A percentile compares a stretch with the other conserved stretches of the same genome.
These are phyloP conservation scores for Dastarcus helophoroides DNA, from an alignment of 2,888 invertebrate genomes.

Conservation along the genomic window DNA sequence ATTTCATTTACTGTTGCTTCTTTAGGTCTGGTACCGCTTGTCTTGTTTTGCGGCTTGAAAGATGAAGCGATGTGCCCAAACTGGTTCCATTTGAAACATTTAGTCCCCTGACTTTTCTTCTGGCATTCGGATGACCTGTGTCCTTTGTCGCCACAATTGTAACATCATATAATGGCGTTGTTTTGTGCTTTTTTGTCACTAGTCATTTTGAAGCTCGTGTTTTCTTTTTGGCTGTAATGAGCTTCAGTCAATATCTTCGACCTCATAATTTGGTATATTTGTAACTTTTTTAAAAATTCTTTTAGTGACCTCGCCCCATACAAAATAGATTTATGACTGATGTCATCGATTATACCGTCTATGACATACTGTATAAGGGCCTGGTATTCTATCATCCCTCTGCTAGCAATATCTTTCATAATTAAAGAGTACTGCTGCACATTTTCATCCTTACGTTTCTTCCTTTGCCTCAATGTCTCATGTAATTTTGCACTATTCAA, in stretches of 20 bases:
- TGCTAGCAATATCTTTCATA: slow-evolving; percentile 27
- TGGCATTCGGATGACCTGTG: slow-evolving; percentile 9
- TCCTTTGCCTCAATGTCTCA: slow-evolving; percentile 13
- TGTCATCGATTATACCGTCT: slow-evolving; percentile 23
- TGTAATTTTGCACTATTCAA: slow-evolving; percentile 9
- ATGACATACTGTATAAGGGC: slow-evolving; percentile 28
- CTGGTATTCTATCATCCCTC: slow-evolving; percentile 23
- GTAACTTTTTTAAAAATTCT: slow-evolving; percentile 16
- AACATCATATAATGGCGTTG: slow-evolving; percentile 3
- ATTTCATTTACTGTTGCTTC: not conserved
- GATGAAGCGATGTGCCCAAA: slow-evolving; percentile 17
- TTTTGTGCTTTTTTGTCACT: not conserved
- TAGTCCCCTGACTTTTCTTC: slow-evolving; percentile 18
- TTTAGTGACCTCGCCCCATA: slow-evolving; percentile 14
- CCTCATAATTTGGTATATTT: slow-evolving; percentile 15
- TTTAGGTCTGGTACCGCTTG: no score
- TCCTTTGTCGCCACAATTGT: slow-evolving; percentile 9
- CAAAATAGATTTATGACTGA: slow-evolving; percentile 13
- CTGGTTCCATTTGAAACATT: slow-evolving; percentile 23
- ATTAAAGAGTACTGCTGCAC: slow-evolving; percentile 25
- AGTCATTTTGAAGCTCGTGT: not conserved
- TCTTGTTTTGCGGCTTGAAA: not conserved
- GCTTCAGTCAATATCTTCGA: slow-evolving; percentile 4
- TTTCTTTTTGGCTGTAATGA: not conserved
- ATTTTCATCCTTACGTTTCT: slow-evolving; percentile 23